A percentile compares a stretch with the other conserved stretches of the same genome.
These are phyloP conservation scores for Camponotus pennsylvanicus DNA, from an alignment of 1,140 invertebrate genomes.

Conservation along the genomic window DNA sequence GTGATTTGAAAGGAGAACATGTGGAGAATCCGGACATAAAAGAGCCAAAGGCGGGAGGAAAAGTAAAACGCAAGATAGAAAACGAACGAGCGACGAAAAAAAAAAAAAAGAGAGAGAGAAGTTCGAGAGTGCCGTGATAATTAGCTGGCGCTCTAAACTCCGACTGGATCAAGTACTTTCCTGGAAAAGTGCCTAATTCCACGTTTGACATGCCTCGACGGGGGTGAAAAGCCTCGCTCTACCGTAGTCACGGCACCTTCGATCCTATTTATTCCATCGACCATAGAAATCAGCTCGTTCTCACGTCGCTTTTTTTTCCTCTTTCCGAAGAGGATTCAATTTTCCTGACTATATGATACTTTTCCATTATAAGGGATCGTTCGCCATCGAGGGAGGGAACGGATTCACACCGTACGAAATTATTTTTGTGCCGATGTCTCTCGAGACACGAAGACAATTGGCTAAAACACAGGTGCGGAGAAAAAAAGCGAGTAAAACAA, in stretches of 20 bases:
- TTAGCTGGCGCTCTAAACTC: slow-evolving; percentile 67
- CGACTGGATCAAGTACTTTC: slow-evolving; percentile 72
- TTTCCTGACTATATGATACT: slow-evolving; percentile 31
- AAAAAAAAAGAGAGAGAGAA: neutral
- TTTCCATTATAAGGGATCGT: slow-evolving; percentile 25
- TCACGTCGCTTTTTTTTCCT: slow-evolving; percentile 2
- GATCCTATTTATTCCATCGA: slow-evolving; percentile 20
- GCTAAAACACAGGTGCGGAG: neutral
- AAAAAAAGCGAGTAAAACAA: neutral
- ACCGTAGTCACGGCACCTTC: slow-evolving; percentile 4
- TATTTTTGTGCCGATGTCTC: neutral
- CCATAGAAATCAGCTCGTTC: neutral
- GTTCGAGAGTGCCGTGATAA: slow-evolving; percentile 53
- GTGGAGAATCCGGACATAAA: neutral
- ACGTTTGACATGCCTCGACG: slow-evolving; percentile 53
- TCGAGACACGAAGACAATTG: neutral
- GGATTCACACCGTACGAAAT: neutral
- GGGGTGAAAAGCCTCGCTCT: slow-evolving; percentile 31
- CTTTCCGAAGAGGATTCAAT: slow-evolving; percentile 24
- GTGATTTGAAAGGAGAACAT: neutral
- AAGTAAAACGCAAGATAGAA: neutral
- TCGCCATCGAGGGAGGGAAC: neutral
- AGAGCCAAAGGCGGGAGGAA: neutral
- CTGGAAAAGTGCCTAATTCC: slow-evolving; percentile 73
- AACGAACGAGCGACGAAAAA: neutral